phyloP scores from a whole-genome alignment of 2,888 invertebrate species.

The Lacanobia oleracea region DNA sequence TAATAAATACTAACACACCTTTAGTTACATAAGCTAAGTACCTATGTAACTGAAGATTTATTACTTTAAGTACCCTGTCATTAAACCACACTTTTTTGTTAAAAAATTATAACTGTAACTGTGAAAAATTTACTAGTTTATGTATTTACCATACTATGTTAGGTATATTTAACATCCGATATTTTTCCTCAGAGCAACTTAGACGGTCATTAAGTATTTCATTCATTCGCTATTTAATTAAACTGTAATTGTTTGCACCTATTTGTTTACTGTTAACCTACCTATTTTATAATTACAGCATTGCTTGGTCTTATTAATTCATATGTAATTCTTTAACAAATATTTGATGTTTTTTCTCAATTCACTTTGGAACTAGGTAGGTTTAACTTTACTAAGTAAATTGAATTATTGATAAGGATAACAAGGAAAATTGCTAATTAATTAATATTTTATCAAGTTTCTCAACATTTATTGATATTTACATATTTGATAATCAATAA shows the following conservation, averaged over 20 bases:
- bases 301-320: not conserved
- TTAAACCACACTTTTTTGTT: conserved; percentile 1
- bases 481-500: conserved; percentile 37
- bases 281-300: not conserved
- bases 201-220: conserved; percentile 20
- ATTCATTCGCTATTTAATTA: conserved; percentile 23
- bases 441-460: not conserved
- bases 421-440: not conserved
- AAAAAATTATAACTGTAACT: not conserved
- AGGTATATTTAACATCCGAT: conserved; percentile 3
- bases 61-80: not conserved
- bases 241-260: conserved; percentile 15
- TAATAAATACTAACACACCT: not conserved
- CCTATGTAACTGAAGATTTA: not conserved
- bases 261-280: conserved; percentile 16
- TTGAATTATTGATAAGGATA: not conserved
- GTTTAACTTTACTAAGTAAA: not conserved
- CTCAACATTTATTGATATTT: conserved; percentile 29
- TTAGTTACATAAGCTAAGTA: not conserved
- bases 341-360: not conserved
- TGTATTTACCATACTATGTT: not conserved
- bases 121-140: too few species aligned
- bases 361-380: not conserved
- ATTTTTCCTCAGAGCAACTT: conserved; percentile 28
- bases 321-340: not conserved